phyloP scores from a whole-genome alignment of 2,888 invertebrate species.

The Pyralis farinalis region DNA sequence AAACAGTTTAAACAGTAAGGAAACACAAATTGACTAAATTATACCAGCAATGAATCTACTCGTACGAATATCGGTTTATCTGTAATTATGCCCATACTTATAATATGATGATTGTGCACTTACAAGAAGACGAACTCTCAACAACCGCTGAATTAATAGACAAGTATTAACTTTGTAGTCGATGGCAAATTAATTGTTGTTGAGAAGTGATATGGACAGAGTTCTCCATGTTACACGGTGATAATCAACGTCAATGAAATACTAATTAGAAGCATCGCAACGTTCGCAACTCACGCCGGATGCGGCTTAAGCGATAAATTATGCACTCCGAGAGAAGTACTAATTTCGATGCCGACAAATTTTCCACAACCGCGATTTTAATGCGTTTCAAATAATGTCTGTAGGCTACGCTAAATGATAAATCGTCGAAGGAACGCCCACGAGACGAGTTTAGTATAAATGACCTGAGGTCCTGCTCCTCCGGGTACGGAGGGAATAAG shows the following conservation, averaged over 20 bases:
- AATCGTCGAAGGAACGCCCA: conserved; percentile 76
- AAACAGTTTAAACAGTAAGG: no score
- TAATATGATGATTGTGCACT: no score
- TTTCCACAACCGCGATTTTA: conserved; percentile 78
- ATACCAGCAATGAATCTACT: no score
- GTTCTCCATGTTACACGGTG: conserved; percentile 15
- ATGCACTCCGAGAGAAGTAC: conserved; percentile 70
- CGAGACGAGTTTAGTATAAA: conserved; percentile 67
- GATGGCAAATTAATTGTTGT: no score
- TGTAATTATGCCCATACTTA: no score
- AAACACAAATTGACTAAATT: no score
- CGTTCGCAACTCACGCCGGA: conserved; percentile 58
- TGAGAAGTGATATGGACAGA: conserved; percentile 6
- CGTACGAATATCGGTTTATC: no score
- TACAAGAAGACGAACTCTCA: no score
- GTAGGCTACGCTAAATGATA: conserved; percentile 80
- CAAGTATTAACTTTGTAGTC: no score
- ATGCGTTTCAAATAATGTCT: conserved; percentile 80
- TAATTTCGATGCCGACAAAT: conserved; percentile 80
- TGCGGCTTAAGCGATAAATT: conserved; percentile 73
- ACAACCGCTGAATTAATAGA: no score
- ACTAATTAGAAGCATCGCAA: conserved; percentile 65
- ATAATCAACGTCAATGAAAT: conserved; percentile 64
- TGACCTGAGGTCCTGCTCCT: conserved; percentile 53
- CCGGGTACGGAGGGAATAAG: conserved; percentile 48